Evolutionary conservation across 2,797 vertebrate species (phyloP).

Genomic region (Moxostoma hubbsi): DNA sequence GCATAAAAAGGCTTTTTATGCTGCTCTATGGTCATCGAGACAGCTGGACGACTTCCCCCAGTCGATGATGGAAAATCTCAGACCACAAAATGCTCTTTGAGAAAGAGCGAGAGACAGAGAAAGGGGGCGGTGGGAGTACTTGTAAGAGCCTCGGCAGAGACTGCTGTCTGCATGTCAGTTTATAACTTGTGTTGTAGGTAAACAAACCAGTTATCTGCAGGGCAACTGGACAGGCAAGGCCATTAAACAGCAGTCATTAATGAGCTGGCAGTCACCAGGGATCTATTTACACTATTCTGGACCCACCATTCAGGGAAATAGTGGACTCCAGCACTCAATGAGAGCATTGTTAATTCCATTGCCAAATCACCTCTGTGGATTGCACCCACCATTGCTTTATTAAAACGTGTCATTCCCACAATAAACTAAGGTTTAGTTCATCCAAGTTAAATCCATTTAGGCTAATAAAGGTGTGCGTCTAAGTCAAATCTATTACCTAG

Average conservation of each 20-base stretch:
- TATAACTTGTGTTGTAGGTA: constrained; percentile 49
- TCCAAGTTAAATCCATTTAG: constrained; percentile 48
- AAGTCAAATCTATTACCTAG: constrained; percentile 42
- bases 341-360: constrained; percentile 60
- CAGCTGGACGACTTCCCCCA: constrained; percentile 27
- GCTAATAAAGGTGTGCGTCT: constrained; percentile 49
- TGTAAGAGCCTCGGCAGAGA: constrained; percentile 33
- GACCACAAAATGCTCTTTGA: constrained; percentile 49
- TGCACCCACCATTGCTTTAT: constrained; percentile 53
- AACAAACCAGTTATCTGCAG: constrained; percentile 53
- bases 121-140: constrained; percentile 28
- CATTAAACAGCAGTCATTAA: constrained; percentile 59
- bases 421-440: constrained; percentile 42
- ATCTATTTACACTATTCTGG: constrained; percentile 41
- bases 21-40: constrained; percentile 42
- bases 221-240: constrained; percentile 40
- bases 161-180: constrained; percentile 44
- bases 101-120: constrained; percentile 26
- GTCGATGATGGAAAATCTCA: constrained; percentile 47
- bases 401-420: constrained; percentile 54
- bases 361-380: constrained; percentile 58
- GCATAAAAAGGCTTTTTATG: constrained; percentile 13
- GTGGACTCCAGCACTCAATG: constrained; percentile 50
- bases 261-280: constrained; percentile 50
- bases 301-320: constrained; percentile 36